Evolutionary conservation across 2,888 invertebrate genomes (phyloP).

Genomic region (Onthophagus sagittarius): DNA sequence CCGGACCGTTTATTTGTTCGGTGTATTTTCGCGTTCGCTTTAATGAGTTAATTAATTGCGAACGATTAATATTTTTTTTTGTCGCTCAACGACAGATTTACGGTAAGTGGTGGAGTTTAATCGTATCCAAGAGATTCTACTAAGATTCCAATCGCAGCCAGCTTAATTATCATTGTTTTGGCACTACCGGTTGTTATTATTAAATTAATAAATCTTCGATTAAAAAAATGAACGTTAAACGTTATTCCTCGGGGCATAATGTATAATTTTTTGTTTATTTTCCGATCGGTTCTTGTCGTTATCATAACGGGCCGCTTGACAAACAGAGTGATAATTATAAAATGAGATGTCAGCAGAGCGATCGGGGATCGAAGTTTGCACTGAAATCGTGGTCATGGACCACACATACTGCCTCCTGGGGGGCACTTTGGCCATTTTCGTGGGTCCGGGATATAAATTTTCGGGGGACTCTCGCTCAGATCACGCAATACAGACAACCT

Average conservation of each 20-base stretch:
- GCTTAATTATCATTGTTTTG: neutral
- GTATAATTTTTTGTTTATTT: no score
- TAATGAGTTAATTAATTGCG: slow-evolving; percentile 13
- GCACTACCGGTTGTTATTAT: neutral
- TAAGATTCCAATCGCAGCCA: neutral
- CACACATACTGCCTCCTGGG: slow-evolving; percentile 45
- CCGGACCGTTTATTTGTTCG: slow-evolving; percentile 6
- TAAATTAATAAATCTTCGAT: no score
- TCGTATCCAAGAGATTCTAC: neutral
- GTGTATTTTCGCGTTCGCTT: slow-evolving; percentile 9
- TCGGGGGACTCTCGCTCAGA: slow-evolving; percentile 41
- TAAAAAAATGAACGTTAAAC: no score
- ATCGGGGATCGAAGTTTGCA: slow-evolving; percentile 41
- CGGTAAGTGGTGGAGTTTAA: slow-evolving; percentile 5
- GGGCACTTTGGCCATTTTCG: slow-evolving; percentile 46
- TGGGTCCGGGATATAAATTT: slow-evolving; percentile 46
- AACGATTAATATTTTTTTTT: slow-evolving; percentile 3
- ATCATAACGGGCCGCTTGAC: slow-evolving; percentile 31
- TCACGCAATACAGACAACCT: slow-evolving; percentile 42
- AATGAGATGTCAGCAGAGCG: slow-evolving; percentile 34
- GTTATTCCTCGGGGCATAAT: no score
- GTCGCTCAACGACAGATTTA: slow-evolving; percentile 7
- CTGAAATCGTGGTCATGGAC: slow-evolving; percentile 29
- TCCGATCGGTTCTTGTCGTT: neutral
- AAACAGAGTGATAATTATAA: slow-evolving; percentile 43